A percentile compares a stretch with the other conserved stretches of the same genome.
phyloP scores from a whole-genome alignment of 2,888 invertebrate genomes.

The Athalia rosae region DNA sequence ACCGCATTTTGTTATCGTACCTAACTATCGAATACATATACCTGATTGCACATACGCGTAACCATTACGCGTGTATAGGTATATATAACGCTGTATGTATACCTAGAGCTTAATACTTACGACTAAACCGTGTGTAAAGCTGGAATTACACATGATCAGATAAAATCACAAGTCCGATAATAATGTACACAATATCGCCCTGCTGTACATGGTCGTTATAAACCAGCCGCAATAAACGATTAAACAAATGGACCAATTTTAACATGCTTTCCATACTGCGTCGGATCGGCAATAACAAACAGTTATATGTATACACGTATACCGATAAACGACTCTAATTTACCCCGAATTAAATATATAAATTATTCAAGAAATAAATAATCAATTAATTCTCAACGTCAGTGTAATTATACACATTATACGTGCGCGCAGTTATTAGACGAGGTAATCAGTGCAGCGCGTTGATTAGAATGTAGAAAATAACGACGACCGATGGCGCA shows the following conservation, averaged over 20 bases:
- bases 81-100: background rate
- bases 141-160: constrained; percentile 18
- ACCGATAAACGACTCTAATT: background rate
- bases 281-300: constrained; percentile 11
- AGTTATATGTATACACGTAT: constrained; percentile 13
- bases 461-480: no score
- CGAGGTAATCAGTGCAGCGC: no score
- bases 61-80: background rate
- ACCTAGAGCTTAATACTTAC: no score
- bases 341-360: background rate
- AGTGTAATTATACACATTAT: no score
- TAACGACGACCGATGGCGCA: no score
- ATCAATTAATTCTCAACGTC: no score
- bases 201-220: background rate
- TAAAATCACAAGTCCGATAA: background rate
- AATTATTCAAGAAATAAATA: background rate
- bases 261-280: background rate
- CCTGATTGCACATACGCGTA: background rate
- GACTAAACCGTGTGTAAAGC: constrained; percentile 18
- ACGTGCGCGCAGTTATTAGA: no score
- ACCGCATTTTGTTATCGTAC: no score
- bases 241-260: constrained; percentile 30
- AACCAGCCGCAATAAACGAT: constrained; percentile 20
- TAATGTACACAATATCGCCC: background rate
- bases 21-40: no score